Evolutionary conservation across 2,888 invertebrate species (phyloP), one percentile per base, ranked within the genome.

Genomic region (Conchocele bisecta): DNA sequence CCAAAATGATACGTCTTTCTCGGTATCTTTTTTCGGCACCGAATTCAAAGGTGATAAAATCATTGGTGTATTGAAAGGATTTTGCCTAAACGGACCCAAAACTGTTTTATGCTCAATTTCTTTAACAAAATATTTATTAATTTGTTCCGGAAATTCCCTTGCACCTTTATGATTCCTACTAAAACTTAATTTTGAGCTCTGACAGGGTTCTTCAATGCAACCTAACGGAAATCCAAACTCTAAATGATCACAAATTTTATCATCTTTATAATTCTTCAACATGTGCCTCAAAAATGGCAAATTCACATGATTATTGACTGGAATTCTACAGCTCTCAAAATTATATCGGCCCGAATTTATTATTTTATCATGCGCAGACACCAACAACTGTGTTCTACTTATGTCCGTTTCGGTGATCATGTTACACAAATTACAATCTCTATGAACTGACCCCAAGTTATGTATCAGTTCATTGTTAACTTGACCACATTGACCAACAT

Each of bases 1-100:
- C 42, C 42, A 42, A 42, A 42, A 42, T 42, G 22, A 42, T 22
- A 42, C 42, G 42, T 22, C 42, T 42, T 42, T 42, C 42, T 17
- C 22, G 7, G 42, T 9, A 42, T 42, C 42, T n/a, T 42, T 42
- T 42, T 42, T 42, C 7, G 42, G 42, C 7, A 42, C n/a, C 7
- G 42, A 42, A n/a, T 42, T 42, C n/a, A 42, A 42, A 42, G 42
- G 42, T 20, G 17, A 20, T 35, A 42, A 20, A 9, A 20, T 42
- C n/a, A 42, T 42, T 6, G 17, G 17, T 42, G 42, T 9, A 9
- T 9, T 6, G 22, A 42, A 42, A 9, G 6, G 42, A n/a, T 42
- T 42, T 9, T 42, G 17, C 22, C 22, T 42, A 6, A 42, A 42
- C 22, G 42, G 42, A 42, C 42, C 42, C 6, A 42, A 20, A 6